Evolutionary conservation across 2,113 vertebrate species (phyloP).

Genomic region (Corythornis madagascariensis): DNA sequence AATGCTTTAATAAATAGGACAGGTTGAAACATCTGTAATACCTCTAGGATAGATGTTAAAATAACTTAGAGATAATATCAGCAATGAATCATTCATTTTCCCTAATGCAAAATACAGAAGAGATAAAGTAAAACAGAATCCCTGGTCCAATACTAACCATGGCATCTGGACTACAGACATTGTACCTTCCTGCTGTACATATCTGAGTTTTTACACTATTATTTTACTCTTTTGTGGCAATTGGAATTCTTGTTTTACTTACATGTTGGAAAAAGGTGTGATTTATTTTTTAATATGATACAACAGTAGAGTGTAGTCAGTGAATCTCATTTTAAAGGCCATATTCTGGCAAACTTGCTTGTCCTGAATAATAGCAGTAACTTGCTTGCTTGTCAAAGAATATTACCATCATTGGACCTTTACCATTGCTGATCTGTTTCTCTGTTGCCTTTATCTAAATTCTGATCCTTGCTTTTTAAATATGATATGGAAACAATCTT

Average conservation of each 20-base stretch:
- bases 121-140: background rate
- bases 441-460: background rate
- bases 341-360: background rate
- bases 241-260: background rate
- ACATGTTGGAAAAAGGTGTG: background rate
- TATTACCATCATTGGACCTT: background rate
- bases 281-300: background rate
- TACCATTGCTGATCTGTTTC: background rate
- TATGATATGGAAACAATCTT: background rate
- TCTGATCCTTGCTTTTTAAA: background rate
- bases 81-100: constrained; percentile 48
- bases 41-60: constrained; percentile 62
- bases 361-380: background rate
- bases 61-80: constrained; percentile 49
- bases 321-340: background rate
- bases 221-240: background rate
- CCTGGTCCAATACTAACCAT: background rate
- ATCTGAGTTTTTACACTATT: background rate
- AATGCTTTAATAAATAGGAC: constrained; percentile 66
- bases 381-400: background rate
- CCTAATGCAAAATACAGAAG: constrained; percentile 24
- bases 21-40: constrained; percentile 61
- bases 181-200: background rate
- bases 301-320: background rate
- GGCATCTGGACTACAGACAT: background rate